These are phyloP conservation scores for Pedetes capensis DNA, from an alignment of 2,113 vertebrate genomes.

Conservation along the genomic window DNA sequence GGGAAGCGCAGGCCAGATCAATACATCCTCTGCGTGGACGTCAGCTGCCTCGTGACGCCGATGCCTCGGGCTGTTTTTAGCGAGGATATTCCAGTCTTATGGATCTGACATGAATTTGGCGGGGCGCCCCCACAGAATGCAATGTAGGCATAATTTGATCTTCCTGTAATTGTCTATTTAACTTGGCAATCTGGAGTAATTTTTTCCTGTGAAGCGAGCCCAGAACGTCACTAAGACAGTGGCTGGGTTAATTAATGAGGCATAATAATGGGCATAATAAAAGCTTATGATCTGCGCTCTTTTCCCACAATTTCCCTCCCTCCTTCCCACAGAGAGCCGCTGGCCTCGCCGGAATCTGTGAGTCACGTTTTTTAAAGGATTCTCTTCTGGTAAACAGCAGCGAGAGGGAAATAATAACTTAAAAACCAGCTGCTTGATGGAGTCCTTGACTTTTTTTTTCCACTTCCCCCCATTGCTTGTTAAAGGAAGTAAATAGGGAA, in stretches of 20 bases:
- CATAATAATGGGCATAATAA: conserved; percentile 90
- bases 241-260: conserved; percentile 88
- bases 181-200: conserved; percentile 88
- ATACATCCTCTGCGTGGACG: conserved; percentile 96
- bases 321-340: conserved; percentile 77
- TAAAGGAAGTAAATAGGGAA: conserved; percentile 89
- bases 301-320: conserved; percentile 82
- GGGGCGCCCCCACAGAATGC: conserved; percentile 89
- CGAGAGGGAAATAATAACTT: conserved; percentile 80
- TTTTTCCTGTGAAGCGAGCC: conserved; percentile 90
- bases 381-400: conserved; percentile 84
- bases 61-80: conserved; percentile 91
- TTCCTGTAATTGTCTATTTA: conserved; percentile 99
- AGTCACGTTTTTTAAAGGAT: conserved; percentile 83
- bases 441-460: conserved; percentile 88
- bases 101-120: conserved; percentile 98
- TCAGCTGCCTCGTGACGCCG: conserved; percentile 94
- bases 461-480: conserved; percentile 86
- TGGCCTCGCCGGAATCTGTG: conserved; percentile 82
- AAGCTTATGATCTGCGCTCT: conserved; percentile 85
- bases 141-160: conserved; percentile 97
- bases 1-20: conserved; percentile 94
- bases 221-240: conserved; percentile 86
- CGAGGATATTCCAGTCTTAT: conserved; percentile 94
- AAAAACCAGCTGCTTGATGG: conserved; percentile 89